Evolutionary conservation across 1,140 invertebrate species (phyloP), one percentile per base, ranked within the genome.

Genomic region (Bombus sibiricus): DNA sequence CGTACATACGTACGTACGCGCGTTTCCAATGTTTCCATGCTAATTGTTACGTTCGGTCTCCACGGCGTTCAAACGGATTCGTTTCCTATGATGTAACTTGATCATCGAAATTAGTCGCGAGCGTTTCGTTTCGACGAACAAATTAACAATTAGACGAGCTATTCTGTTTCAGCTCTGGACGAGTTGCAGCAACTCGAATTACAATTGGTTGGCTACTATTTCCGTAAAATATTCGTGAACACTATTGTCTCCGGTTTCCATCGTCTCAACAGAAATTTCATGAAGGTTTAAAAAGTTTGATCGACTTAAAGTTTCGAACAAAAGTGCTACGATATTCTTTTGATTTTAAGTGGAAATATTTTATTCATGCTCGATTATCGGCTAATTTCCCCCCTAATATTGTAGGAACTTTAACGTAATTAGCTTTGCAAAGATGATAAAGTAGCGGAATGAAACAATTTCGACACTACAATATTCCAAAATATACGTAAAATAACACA

Each of bases 101-200:
- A 13, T 47, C 37, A 84, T 84, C 53, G 68, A 15, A 57, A 76
- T 77, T 83, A 83, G 75, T 83, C 25, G 41, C 62, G 18, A 76
- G 8, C 43, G 59, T 83, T 76, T 83, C 72, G 81, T 68, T 75
- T 32, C 81, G 39, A 34, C 37, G 53, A 25, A 41, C 72, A 53
- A 83, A 83, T 75, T 75, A 83, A 76, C 81, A 76, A 76, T 83
- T 66, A 82, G 69, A 43, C 53, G 57, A 68, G 28, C 71, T 13
- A 47, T 41, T 76, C 47, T 34, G 72, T n/a, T 32, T 37, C 37
- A 10, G 13, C 18, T 22, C 28, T 18, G 64, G 12, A 18, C n/a
- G 41, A 47, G 57, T 77, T 64, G 37, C 37, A 25, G 18, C 28
- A 34, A 32, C 62, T 43, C 18, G 15, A 2, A 3, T 39, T 43